Base-by-base conservation (phyloP, 2,113 vertebrate genomes). In the Pyrgilauda ruficollis region DNA sequence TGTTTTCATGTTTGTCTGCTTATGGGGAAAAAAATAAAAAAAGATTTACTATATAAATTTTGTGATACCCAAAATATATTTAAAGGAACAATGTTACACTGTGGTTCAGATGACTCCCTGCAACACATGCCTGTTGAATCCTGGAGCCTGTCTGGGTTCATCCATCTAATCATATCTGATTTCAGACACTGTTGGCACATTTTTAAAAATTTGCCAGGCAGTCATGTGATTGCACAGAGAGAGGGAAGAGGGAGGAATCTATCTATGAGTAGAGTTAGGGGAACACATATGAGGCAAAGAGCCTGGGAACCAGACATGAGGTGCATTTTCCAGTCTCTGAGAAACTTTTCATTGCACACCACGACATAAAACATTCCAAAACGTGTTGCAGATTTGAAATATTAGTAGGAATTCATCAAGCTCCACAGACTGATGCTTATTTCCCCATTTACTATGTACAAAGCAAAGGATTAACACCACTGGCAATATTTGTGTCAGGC, bases 401-500 rank as follows among this genome's bases (percentile, higher is more conserved):
- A 94, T 90, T 94, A 89, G 73, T 80, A 87, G 79, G 88, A 95
- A 86, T 74, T 37, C 19, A 75, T 52, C 37, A 5, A 67, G 46
- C 68, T 95, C 64, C 18, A 10, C 35, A 92, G 77, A 89, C 84
- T 75, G 61, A 30, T 1, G 4, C 87, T 24, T 70, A 90, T 92
- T 90, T 85, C 61, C 43, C 89, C 78, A 85, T 95, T 90, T 90
- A 74, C 70, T 90, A 93, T 69, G 87, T 89, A 88, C 61, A 91
- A 95, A 95, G 94, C 67, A 93, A 86, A 96, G 87, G 93, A 97
- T 97, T 97, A 96, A 95, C 95, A 97, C 84, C 87, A 87, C 49
- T 90, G 94, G 85, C 79, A 92, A 97, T 96, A 94, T 94, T 96
- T 97, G 82, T 96, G 94, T 97, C 96, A 92, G 94, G 87, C 95